A percentile compares a stretch with the other conserved stretches of the same genome.
These are phyloP conservation scores for Drosophila teissieri DNA, from an alignment of 1,140 invertebrate species.

Conservation along the genomic window DNA sequence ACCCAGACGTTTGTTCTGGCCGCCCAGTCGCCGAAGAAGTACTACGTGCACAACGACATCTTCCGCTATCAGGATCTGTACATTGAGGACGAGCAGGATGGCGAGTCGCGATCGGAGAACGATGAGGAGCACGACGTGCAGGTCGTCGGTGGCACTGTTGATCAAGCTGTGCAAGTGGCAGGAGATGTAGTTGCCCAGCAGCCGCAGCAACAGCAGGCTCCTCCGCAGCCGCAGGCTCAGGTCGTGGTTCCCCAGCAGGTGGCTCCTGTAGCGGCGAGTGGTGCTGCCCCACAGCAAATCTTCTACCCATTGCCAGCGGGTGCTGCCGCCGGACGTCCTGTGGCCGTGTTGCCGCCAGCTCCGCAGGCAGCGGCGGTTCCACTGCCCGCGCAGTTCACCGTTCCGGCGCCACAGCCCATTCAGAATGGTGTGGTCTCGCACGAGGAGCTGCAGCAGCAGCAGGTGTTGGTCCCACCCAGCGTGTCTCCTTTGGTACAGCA, in stretches of 20 bases:
- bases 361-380: slow-evolving; percentile 76
- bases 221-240: slow-evolving; percentile 60
- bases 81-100: slow-evolving; percentile 86
- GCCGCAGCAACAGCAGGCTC: slow-evolving; percentile 46
- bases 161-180: slow-evolving; percentile 62
- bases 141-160: slow-evolving; percentile 51
- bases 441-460: slow-evolving; percentile 71
- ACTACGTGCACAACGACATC: slow-evolving; percentile 99
- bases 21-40: slow-evolving; percentile 97
- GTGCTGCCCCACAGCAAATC: slow-evolving; percentile 59
- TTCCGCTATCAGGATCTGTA: slow-evolving; percentile 95
- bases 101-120: slow-evolving; percentile 87
- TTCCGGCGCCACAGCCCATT: slow-evolving; percentile 74
- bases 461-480: slow-evolving; percentile 65
- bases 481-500: slow-evolving; percentile 67
- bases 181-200: slow-evolving; percentile 44
- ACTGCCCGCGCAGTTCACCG: slow-evolving; percentile 72
- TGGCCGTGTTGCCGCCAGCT: slow-evolving; percentile 67
- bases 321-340: slow-evolving; percentile 67
- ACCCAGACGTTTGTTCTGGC: slow-evolving; percentile 99
- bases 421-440: slow-evolving; percentile 80
- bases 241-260: slow-evolving; percentile 68
- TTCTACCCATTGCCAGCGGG: slow-evolving; percentile 82
- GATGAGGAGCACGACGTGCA: slow-evolving; percentile 85
- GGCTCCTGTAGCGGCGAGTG: slow-evolving; percentile 38